Conservation (phyloP, 2,113 vertebrate species). For the Epinephelus cyanopodus region DNA sequence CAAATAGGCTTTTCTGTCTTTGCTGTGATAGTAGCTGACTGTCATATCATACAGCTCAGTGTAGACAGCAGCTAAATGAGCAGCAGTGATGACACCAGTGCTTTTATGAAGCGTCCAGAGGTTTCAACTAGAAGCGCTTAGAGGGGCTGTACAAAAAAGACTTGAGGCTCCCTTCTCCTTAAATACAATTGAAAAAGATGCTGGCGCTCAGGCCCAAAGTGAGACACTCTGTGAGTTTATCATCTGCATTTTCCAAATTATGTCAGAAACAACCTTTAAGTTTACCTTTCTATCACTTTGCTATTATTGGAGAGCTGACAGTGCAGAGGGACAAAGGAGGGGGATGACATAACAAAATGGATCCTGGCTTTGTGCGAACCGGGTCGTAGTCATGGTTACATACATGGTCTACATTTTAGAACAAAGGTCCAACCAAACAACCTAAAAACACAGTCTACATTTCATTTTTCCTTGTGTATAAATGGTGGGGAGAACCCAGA, state of each 20-base stretch:
- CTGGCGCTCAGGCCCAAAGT: too few relatives aligned
- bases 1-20: too few relatives aligned
- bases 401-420: neutral
- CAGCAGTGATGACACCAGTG: too few relatives aligned
- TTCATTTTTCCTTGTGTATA: neutral
- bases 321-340: neutral
- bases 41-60: too few relatives aligned
- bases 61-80: too few relatives aligned
- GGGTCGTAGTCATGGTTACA: conserved; percentile 29
- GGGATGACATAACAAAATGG: neutral
- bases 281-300: neutral
- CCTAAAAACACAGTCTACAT: neutral
- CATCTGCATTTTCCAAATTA: neutral
- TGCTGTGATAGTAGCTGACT: too few relatives aligned
- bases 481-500: neutral
- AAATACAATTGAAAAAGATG: too few relatives aligned
- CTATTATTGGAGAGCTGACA: neutral
- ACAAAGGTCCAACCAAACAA: neutral
- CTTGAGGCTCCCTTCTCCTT: too few relatives aligned
- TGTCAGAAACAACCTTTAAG: neutral
- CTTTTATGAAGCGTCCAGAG: too few relatives aligned
- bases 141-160: too few relatives aligned
- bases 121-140: too few relatives aligned
- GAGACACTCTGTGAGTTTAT: neutral
- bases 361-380: conserved; percentile 9